These are phyloP conservation scores for Andrena praecox DNA, from an alignment of 2,888 invertebrate genomes.

Conservation along the genomic window DNA sequence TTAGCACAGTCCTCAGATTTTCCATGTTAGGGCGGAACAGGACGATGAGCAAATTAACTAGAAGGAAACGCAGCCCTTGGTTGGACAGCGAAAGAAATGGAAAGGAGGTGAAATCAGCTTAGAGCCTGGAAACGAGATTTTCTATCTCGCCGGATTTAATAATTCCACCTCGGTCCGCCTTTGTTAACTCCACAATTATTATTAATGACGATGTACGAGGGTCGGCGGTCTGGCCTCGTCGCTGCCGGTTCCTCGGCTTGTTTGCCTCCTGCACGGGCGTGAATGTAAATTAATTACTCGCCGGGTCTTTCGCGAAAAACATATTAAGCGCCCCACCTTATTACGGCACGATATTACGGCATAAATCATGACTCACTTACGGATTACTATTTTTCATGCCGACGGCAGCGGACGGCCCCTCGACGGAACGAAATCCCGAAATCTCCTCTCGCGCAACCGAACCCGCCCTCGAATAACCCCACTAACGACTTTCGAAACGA, in stretches of 20 bases:
- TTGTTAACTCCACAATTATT: conserved; percentile 78
- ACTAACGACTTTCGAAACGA: conserved; percentile 27
- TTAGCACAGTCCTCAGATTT: background rate
- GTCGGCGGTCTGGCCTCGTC: conserved; percentile 69
- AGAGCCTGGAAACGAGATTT: conserved; percentile 71
- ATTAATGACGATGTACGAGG: conserved; percentile 79
- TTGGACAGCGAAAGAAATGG: conserved; percentile 53
- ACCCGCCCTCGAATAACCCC: conserved; percentile 27
- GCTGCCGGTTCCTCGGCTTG: conserved; percentile 59
- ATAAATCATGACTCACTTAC: conserved; percentile 83
- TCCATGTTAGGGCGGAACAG: background rate
- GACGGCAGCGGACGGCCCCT: conserved; percentile 6
- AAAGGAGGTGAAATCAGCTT: conserved; percentile 55
- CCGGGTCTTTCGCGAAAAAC: conserved; percentile 79
- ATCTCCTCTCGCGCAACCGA: conserved; percentile 16
- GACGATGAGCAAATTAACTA: conserved; percentile 53
- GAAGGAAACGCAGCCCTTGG: conserved; percentile 20
- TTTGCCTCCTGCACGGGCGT: conserved; percentile 76
- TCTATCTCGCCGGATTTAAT: conserved; percentile 77
- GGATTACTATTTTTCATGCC: conserved; percentile 71
- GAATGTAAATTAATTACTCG: conserved; percentile 84
- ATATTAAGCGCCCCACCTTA: conserved; percentile 80
- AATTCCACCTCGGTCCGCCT: conserved; percentile 72
- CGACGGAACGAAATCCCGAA: conserved; percentile 56
- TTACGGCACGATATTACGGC: conserved; percentile 82